Conservation (phyloP, 2,888 invertebrate species). For the Dryadula phaetusa region DNA sequence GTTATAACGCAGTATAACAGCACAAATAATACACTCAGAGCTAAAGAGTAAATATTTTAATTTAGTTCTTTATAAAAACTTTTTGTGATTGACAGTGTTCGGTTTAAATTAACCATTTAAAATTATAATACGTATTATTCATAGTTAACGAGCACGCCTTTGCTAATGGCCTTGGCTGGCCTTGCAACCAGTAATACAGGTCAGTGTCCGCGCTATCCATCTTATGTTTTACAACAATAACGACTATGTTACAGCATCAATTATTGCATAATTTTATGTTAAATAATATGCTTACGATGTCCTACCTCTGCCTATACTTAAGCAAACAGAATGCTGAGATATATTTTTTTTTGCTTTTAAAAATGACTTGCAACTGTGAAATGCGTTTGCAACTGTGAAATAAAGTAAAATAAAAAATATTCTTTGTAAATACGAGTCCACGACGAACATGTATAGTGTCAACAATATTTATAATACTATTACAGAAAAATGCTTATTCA, state of each 20-base stretch:
- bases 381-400: too few relatives aligned
- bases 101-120: background rate
- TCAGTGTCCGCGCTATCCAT: constrained; percentile 50
- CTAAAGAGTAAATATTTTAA: background rate
- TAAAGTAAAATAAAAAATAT: too few relatives aligned
- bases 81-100: background rate
- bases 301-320: background rate
- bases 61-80: background rate
- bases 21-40: background rate
- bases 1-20: background rate
- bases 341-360: too few relatives aligned
- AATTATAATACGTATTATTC: constrained; percentile 30
- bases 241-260: constrained; percentile 36
- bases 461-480: too few relatives aligned
- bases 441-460: too few relatives aligned
- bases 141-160: constrained; percentile 32
- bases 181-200: constrained; percentile 66
- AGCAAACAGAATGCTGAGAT: too few relatives aligned
- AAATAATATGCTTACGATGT: constrained; percentile 6
- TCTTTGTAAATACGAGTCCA: too few relatives aligned
- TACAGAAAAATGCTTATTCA: too few relatives aligned
- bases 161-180: constrained; percentile 72
- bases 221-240: constrained; percentile 39
- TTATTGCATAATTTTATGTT: constrained; percentile 21
- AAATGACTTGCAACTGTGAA: too few relatives aligned